phyloP scores from a whole-genome alignment of 2,113 vertebrate genomes.

The Cyphomyrus plagiostoma region DNA sequence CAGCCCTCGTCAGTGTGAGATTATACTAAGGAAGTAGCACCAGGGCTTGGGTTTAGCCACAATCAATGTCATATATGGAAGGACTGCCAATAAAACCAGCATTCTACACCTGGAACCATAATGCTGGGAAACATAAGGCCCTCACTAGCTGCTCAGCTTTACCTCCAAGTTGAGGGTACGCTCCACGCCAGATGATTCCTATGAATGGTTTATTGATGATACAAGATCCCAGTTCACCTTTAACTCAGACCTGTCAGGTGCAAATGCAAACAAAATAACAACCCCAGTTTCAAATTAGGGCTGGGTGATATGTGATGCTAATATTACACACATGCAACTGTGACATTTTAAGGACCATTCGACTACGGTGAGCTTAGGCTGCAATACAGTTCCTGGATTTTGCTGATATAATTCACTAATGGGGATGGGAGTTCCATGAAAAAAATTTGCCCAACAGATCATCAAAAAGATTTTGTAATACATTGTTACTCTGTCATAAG shows the following conservation, averaged over 20 bases:
- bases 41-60: constrained; percentile 81
- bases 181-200: constrained; percentile 89
- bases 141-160: not conserved
- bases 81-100: constrained; percentile 49
- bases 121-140: not conserved
- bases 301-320: not conserved
- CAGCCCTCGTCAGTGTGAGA: not conserved
- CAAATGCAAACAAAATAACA: constrained; percentile 69
- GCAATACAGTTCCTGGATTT: not conserved
- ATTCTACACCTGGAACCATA: not conserved
- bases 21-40: not conserved
- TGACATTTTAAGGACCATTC: not conserved
- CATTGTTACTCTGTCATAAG: not conserved
- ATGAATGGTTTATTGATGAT: constrained; percentile 94
- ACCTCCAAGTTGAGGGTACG: constrained; percentile 60
- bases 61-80: constrained; percentile 89
- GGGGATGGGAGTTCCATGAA: not conserved
- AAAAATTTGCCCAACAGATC: not conserved
- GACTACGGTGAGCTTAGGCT: not conserved
- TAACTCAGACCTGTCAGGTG: constrained; percentile 84
- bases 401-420: not conserved
- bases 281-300: constrained; percentile 14
- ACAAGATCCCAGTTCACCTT: constrained; percentile 85
- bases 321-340: not conserved
- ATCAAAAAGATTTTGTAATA: not conserved